phyloP scores from a whole-genome alignment of 2,888 invertebrate species.

The Sminthurinus aureus region DNA sequence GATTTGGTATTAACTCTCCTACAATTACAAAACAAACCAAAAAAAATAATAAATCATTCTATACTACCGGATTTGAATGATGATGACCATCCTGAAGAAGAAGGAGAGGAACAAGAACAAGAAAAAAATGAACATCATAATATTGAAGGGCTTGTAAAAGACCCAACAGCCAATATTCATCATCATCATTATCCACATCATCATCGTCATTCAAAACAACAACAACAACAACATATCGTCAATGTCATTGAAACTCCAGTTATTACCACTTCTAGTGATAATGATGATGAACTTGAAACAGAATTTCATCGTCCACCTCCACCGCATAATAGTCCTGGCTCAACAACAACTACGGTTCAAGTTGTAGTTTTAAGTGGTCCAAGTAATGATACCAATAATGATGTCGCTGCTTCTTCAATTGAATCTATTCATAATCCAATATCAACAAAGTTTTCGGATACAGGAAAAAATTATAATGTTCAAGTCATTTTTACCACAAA shows the following conservation, averaged over 20 bases:
- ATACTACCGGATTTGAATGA: not conserved
- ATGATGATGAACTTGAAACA: not conserved
- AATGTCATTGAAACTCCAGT: too few species aligned
- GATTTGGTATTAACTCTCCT: conserved; percentile 49
- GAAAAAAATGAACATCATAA: not conserved
- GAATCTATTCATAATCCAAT: not conserved
- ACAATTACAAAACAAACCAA: conserved; percentile 44
- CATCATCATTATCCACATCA: too few species aligned
- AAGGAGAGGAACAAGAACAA: not conserved
- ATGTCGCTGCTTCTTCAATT: not conserved
- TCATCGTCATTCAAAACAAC: too few species aligned
- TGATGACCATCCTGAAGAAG: not conserved
- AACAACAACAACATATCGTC: not conserved
- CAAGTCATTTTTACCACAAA: not conserved
- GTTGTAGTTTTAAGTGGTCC: too few species aligned
- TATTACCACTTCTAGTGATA: not conserved
- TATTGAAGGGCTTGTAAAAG: not conserved
- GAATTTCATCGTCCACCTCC: not conserved
- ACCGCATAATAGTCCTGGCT: not conserved
- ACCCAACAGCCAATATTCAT: not conserved
- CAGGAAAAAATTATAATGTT: not conserved
- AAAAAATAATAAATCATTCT: too few species aligned
- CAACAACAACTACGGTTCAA: not conserved
- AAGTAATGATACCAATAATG: not conserved
- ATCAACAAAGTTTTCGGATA: not conserved